A percentile compares a stretch with the other conserved stretches of the same genome.
Conservation (phyloP, 1,140 invertebrate genomes). For the Heliconius himera region DNA sequence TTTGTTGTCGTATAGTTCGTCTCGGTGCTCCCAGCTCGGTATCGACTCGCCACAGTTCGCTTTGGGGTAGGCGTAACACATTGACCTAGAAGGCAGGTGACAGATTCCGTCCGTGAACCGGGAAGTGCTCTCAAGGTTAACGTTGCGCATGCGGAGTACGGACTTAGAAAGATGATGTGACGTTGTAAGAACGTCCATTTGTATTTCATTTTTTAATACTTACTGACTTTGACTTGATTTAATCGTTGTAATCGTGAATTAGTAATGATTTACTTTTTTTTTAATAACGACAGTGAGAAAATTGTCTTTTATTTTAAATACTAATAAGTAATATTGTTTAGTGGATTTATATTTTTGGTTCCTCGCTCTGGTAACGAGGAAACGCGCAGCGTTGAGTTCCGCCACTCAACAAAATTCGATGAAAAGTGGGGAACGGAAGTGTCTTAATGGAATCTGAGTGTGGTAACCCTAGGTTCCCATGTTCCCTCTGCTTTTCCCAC, state of each 20-base stretch:
- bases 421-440: no score
- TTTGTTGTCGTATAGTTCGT: neutral
- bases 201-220: neutral
- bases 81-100: slow-evolving; percentile 71
- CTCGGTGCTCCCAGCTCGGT: neutral
- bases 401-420: no score
- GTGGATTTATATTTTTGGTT: no score
- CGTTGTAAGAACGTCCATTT: slow-evolving; percentile 44
- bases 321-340: neutral
- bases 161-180: slow-evolving; percentile 37
- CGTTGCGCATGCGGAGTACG: slow-evolving; percentile 58
- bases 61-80: slow-evolving; percentile 49
- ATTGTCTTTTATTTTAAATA: neutral
- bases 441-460: no score
- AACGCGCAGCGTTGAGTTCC: no score
- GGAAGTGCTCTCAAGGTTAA: slow-evolving; percentile 73
- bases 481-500: no score
- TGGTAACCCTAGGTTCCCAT: no score
- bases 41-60: slow-evolving; percentile 9
- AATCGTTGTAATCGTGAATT: neutral
- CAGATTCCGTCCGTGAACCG: slow-evolving; percentile 71
- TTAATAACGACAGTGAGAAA: no score
- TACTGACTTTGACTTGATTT: neutral
- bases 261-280: no score
- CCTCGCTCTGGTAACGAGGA: no score